phyloP scores from a whole-genome alignment of 2,113 vertebrate genomes.

The Eulemur macaco region DNA sequence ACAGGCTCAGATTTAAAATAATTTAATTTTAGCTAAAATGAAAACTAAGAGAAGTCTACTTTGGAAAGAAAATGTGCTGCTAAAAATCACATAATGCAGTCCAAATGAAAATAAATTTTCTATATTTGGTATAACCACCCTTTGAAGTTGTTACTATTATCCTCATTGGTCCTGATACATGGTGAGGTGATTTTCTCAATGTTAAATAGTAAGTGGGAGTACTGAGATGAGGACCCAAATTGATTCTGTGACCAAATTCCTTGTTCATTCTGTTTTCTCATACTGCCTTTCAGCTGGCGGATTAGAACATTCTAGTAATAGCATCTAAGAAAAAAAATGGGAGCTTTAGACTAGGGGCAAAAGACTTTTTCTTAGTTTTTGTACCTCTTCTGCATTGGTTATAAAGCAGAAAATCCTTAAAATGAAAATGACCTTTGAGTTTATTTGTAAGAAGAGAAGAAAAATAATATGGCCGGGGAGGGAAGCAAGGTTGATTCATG shows the following conservation, averaged over 20 bases:
- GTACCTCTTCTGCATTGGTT: neutral
- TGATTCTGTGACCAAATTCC: neutral
- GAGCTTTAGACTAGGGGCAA: neutral
- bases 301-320: neutral
- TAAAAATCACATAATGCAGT: neutral
- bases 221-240: neutral
- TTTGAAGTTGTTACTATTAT: neutral
- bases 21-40: neutral
- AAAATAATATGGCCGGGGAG: neutral
- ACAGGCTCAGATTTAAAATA: neutral
- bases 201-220: neutral
- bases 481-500: neutral
- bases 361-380: neutral
- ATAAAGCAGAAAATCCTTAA: neutral
- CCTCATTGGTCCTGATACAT: neutral
- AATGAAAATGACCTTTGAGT: neutral
- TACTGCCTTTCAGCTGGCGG: neutral
- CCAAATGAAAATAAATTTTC: constrained; percentile 17
- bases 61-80: neutral
- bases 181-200: neutral
- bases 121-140: neutral
- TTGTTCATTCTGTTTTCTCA: neutral
- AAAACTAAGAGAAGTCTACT: constrained; percentile 43
- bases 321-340: neutral
- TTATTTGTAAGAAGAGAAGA: neutral